These are phyloP conservation scores for Rhea americana DNA, from an alignment of 2,113 vertebrate genomes.

Conservation along the genomic window DNA sequence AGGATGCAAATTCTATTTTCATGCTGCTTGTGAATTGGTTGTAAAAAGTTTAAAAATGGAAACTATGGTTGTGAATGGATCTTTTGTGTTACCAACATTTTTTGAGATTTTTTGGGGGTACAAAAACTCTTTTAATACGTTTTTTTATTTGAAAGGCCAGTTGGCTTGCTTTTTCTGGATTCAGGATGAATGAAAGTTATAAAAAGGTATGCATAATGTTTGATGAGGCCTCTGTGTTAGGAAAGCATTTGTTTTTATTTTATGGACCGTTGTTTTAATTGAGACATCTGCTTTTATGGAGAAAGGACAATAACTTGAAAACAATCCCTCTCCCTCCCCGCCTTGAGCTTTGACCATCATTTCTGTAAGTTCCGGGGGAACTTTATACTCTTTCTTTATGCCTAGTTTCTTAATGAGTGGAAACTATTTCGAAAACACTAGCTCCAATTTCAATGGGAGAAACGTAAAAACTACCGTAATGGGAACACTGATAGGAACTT, in stretches of 20 bases:
- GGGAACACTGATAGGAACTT: neutral
- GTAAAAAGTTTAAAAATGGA: neutral
- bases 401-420: neutral
- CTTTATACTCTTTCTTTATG: neutral
- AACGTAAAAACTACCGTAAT: neutral
- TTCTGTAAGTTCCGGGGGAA: neutral
- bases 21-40: neutral
- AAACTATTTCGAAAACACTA: neutral
- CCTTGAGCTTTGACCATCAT: neutral
- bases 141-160: neutral
- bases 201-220: neutral
- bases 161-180: neutral
- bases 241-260: neutral
- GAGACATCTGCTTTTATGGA: neutral
- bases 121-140: neutral
- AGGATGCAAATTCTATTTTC: neutral
- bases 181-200: neutral
- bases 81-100: neutral
- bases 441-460: neutral
- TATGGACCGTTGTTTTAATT: neutral
- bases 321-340: neutral
- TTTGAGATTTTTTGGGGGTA: neutral
- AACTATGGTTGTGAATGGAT: neutral
- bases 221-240: neutral
- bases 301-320: neutral